Conservation (phyloP, 2,888 invertebrate species). For the Agapetus fuscipes region DNA sequence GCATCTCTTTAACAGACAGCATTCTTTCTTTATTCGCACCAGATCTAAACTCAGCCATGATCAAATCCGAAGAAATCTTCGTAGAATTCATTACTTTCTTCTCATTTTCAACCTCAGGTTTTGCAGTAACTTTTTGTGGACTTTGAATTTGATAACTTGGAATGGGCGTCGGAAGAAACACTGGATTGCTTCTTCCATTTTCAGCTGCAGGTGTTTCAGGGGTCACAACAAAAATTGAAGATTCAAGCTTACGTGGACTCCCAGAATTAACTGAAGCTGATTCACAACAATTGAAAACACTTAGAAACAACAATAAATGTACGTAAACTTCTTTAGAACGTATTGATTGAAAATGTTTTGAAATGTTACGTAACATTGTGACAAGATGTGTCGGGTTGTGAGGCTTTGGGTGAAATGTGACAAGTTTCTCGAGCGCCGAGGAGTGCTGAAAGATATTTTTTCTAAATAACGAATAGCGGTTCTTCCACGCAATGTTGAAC, state of each 20-base stretch:
- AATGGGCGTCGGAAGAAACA: conserved; percentile 17
- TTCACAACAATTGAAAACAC: conserved; percentile 5
- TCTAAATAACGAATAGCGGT: conserved; percentile 18
- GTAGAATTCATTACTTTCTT: background rate
- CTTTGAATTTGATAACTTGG: background rate
- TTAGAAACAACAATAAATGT: conserved; percentile 2
- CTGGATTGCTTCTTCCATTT: conserved; percentile 5
- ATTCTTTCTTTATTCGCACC: conserved; percentile 10
- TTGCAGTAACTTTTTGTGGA: background rate
- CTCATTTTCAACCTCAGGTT: background rate
- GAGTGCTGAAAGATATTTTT: conserved; percentile 10
- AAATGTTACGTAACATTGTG: background rate
- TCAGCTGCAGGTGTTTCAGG: conserved; percentile 8
- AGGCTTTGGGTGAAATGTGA: background rate
- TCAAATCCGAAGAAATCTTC: conserved; percentile 12
- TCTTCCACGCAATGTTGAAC: conserved; percentile 4
- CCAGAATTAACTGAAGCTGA: conserved; percentile 13
- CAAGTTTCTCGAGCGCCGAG: background rate
- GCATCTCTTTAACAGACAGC: conserved; percentile 18
- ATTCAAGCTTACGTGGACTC: conserved; percentile 1
- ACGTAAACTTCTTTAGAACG: too few relatives aligned
- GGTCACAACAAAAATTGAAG: conserved; percentile 16
- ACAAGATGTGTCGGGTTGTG: background rate
- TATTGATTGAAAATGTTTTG: too few relatives aligned
- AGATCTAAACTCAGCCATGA: conserved; percentile 17